These are phyloP conservation scores for Nemoura dubitans DNA, from an alignment of 2,888 invertebrate genomes.

Conservation along the genomic window DNA sequence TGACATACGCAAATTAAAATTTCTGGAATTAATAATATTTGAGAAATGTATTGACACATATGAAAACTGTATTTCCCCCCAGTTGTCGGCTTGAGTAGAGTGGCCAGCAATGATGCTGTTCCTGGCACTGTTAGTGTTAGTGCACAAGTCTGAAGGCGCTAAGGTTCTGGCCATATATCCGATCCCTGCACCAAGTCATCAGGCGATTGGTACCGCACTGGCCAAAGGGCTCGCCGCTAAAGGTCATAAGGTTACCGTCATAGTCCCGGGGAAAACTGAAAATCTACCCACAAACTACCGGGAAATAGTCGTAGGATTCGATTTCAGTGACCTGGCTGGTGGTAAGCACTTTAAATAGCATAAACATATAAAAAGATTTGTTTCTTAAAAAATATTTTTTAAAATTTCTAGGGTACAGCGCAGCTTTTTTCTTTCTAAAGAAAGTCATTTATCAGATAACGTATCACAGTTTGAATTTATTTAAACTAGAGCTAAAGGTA, in stretches of 20 bases:
- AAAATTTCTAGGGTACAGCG: no score
- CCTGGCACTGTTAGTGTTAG: not conserved
- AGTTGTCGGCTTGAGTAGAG: not conserved
- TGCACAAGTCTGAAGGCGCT: not conserved
- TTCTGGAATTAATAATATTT: no score
- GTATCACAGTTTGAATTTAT: constrained; percentile 37
- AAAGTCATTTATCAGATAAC: no score
- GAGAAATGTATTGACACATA: no score
- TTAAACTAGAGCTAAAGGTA: no score
- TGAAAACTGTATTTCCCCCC: no score
- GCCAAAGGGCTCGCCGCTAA: constrained; percentile 59
- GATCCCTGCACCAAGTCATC: constrained; percentile 62
- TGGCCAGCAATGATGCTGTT: not conserved
- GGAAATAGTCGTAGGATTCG: not conserved
- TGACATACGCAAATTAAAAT: no score
- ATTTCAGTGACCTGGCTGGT: not conserved
- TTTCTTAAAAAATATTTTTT: no score
- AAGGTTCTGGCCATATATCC: constrained; percentile 61
- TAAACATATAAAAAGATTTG: no score
- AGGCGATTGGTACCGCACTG: constrained; percentile 60
- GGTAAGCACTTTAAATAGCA: no score
- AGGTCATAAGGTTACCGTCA: constrained; percentile 60
- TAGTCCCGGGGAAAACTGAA: not conserved
- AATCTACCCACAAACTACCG: not conserved
- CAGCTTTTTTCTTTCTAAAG: no score